A percentile compares a stretch with the other conserved stretches of the same genome.
Evolutionary conservation across 2,113 vertebrate genomes (phyloP).

Genomic region (Alexandromys fortis): DNA sequence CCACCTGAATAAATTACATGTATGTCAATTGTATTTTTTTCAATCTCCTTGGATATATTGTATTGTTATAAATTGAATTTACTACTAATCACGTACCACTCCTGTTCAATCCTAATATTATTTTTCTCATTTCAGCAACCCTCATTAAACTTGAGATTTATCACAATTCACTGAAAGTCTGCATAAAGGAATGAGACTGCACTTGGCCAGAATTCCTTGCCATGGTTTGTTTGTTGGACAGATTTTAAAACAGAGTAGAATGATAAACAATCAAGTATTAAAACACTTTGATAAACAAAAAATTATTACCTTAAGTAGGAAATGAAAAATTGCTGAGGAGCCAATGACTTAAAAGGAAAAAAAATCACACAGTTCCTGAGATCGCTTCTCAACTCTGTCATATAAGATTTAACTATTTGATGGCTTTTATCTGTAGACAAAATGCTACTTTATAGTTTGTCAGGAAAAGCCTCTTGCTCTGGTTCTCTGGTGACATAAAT

Average conservation of each 20-base stretch:
- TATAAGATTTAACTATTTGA: conserved; percentile 17
- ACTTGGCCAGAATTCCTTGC: not conserved
- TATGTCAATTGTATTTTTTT: not conserved
- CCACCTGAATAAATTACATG: not conserved
- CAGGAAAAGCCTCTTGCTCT: not conserved
- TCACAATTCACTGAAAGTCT: not conserved
- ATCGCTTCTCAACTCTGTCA: not conserved
- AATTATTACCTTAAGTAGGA: not conserved
- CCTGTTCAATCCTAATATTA: not conserved
- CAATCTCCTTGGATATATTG: not conserved
- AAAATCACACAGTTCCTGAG: not conserved
- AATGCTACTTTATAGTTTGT: conserved; percentile 10
- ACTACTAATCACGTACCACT: not conserved
- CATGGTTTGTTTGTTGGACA: not conserved
- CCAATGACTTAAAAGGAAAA: not conserved
- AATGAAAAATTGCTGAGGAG: not conserved
- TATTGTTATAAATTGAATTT: not conserved
- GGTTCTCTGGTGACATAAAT: not conserved
- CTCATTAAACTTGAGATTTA: not conserved
- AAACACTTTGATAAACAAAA: not conserved
- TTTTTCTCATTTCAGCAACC: not conserved
- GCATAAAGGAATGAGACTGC: not conserved
- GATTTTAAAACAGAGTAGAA: not conserved
- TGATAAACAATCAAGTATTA: conserved; percentile 5
- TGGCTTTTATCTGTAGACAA: conserved; percentile 41